Evolutionary conservation across 2,888 invertebrate species (phyloP).

Genomic region (Arge pagana): DNA sequence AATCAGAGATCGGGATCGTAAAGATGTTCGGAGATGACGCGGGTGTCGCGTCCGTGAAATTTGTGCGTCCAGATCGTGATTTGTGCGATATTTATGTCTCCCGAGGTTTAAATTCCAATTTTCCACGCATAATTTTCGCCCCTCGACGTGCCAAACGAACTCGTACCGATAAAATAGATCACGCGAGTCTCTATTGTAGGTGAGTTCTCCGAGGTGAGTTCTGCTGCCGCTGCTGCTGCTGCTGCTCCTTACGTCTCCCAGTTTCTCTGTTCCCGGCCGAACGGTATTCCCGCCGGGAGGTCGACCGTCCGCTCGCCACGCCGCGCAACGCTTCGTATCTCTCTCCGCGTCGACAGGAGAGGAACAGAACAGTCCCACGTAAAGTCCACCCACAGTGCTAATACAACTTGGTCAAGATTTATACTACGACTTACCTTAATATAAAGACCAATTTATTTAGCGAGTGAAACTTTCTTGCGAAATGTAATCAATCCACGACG

Average conservation of each 20-base stretch:
- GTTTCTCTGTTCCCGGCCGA: not conserved
- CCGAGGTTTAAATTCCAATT: slow-evolving; percentile 41
- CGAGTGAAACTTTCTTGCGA: slow-evolving; percentile 22
- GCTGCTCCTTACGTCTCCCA: not conserved
- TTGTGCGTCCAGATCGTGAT: slow-evolving; percentile 4
- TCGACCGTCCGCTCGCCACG: slow-evolving; percentile 4
- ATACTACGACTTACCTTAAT: slow-evolving; percentile 49
- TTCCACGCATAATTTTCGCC: slow-evolving; percentile 39
- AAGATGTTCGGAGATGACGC: slow-evolving; percentile 11
- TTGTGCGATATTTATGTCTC: not conserved
- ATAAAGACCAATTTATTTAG: slow-evolving; percentile 53
- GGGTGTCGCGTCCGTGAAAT: not conserved
- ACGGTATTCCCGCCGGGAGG: no score
- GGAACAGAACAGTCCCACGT: slow-evolving; percentile 37
- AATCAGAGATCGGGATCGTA: slow-evolving; percentile 10
- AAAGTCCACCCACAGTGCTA: slow-evolving; percentile 47
- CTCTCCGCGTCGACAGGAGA: slow-evolving; percentile 8
- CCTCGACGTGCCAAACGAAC: slow-evolving; percentile 27
- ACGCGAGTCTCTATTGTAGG: no score
- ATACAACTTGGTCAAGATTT: slow-evolving; percentile 51
- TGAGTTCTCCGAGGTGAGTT: no score
- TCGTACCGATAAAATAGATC: slow-evolving; percentile 30
- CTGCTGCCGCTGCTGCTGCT: no score
- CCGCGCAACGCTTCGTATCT: slow-evolving; percentile 3
- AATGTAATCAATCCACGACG: no score